A percentile compares a stretch with the other conserved stretches of the same genome.
Conservation (phyloP, 2,888 invertebrate species). For the Buathra laborator region DNA sequence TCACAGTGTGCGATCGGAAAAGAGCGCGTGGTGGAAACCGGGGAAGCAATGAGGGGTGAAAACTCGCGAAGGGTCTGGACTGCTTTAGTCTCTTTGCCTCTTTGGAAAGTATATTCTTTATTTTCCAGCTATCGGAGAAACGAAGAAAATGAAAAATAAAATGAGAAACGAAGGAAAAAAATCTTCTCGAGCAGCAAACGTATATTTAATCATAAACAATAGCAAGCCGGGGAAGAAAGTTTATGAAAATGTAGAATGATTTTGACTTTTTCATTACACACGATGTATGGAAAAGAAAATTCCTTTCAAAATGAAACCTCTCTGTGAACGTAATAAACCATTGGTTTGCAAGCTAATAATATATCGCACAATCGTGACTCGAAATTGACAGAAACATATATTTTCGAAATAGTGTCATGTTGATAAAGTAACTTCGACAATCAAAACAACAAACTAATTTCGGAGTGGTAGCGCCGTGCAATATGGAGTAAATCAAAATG, state of each 20-base stretch:
- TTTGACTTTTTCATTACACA: too few species aligned
- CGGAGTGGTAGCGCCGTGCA: background rate
- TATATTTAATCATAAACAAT: too few species aligned
- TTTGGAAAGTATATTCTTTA: background rate
- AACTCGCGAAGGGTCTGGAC: background rate
- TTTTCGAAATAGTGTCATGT: background rate
- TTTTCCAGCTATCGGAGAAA: background rate
- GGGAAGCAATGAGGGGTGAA: background rate
- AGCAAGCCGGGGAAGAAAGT: too few species aligned
- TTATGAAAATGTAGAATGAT: too few species aligned
- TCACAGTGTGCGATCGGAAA: background rate
- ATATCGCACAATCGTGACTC: background rate
- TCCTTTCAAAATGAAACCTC: too few species aligned
- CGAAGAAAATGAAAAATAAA: background rate
- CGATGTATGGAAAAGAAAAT: too few species aligned
- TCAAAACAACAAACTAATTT: constrained; percentile 7
- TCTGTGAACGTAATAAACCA: too few species aligned
- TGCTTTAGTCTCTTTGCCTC: background rate
- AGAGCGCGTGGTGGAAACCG: background rate
- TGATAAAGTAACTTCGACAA: background rate
- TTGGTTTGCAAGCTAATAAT: too few species aligned
- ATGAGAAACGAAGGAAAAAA: background rate
- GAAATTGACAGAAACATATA: background rate
- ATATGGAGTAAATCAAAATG: background rate
- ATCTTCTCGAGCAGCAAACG: background rate